phyloP scores from a whole-genome alignment of 1,140 invertebrate genomes.

The Drosophila aff. region DNA sequence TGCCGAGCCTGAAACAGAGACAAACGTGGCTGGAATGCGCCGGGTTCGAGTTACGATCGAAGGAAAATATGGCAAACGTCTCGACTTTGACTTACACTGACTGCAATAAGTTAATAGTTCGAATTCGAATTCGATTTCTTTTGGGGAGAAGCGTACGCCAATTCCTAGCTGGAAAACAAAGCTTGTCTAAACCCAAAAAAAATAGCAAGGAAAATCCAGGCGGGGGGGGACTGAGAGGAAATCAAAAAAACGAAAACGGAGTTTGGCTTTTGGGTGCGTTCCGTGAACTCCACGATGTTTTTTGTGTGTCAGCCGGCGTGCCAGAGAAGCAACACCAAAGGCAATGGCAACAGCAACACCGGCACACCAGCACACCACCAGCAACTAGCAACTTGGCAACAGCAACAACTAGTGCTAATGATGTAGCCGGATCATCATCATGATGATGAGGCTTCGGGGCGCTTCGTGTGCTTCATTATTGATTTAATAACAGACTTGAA shows the following conservation, averaged over 20 bases:
- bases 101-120: conserved; percentile 84
- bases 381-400: conserved; percentile 27
- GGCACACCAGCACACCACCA: conserved; percentile 10
- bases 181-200: conserved; percentile 59
- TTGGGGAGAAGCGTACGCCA: conserved; percentile 68
- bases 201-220: conserved; percentile 1
- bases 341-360: conserved; percentile 28
- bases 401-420: conserved; percentile 69
- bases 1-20: conserved; percentile 65
- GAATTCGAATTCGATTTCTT: conserved; percentile 62
- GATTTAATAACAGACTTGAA: conserved; percentile 83
- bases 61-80: conserved; percentile 60
- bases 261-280: conserved; percentile 85
- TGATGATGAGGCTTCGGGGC: conserved; percentile 55
- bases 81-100: conserved; percentile 69
- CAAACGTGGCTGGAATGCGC: conserved; percentile 71
- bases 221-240: not conserved
- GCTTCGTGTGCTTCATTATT: conserved; percentile 84
- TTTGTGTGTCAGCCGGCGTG: conserved; percentile 79
- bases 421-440: conserved; percentile 69
- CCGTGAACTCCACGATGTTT: conserved; percentile 84
- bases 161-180: conserved; percentile 49
- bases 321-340: conserved; percentile 55
- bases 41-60: conserved; percentile 30
- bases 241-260: conserved; percentile 50